A percentile compares a stretch with the other conserved stretches of the same genome.
phyloP scores from a whole-genome alignment of 1,140 invertebrate genomes.

The Papilio dardanus region DNA sequence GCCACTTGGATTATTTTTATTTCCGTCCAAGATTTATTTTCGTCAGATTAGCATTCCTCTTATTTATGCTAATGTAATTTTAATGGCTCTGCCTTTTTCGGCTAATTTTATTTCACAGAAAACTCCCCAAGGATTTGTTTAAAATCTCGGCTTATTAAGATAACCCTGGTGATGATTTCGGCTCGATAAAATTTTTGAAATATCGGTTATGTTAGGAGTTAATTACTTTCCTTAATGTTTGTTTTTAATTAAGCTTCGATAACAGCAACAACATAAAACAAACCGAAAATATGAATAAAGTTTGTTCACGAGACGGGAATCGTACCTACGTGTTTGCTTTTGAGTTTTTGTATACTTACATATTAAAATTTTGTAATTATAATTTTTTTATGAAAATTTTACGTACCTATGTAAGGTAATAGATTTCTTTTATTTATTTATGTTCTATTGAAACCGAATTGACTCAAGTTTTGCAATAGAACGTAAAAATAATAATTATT shows the following conservation, averaged over 20 bases:
- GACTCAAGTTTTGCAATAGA: too few relatives aligned
- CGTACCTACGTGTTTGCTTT: conserved; percentile 28
- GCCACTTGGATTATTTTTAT: conserved; percentile 74
- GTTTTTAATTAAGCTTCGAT: conserved; percentile 35
- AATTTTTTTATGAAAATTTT: background rate
- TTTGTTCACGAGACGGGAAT: conserved; percentile 27
- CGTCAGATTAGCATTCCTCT: conserved; percentile 80
- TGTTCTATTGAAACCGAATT: too few relatives aligned
- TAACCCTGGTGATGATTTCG: conserved; percentile 65
- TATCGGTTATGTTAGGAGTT: conserved; percentile 61
- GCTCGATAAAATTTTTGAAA: conserved; percentile 67
- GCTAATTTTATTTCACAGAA: conserved; percentile 80
- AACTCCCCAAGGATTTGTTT: conserved; percentile 71
- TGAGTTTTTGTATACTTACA: conserved; percentile 22
- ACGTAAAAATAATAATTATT: too few relatives aligned
- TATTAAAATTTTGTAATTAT: conserved; percentile 9
- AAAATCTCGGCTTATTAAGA: conserved; percentile 76
- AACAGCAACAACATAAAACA: conserved; percentile 21
- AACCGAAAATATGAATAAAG: conserved; percentile 36
- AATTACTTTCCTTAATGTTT: conserved; percentile 50
- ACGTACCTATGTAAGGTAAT: background rate
- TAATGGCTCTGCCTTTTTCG: conserved; percentile 78
- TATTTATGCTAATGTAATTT: conserved; percentile 83
- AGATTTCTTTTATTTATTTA: background rate
- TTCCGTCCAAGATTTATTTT: conserved; percentile 77